Evolutionary conservation across 92 coral and sea anemone species (phyloP).

Genomic region (Actinostola sp.): DNA sequence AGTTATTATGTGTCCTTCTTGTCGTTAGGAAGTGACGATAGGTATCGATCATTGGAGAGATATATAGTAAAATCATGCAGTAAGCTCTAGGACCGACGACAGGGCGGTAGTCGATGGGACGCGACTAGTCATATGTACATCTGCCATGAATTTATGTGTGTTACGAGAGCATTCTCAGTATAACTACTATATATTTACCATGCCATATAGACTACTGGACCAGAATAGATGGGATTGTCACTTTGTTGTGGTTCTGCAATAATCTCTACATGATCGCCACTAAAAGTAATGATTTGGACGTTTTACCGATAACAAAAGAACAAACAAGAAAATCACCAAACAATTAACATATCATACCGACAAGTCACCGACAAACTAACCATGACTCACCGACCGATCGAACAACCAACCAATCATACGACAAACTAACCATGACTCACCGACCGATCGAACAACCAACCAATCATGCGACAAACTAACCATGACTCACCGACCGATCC

Average conservation of each 20-base stretch:
- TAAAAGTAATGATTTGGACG: background rate
- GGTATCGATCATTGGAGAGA: background rate
- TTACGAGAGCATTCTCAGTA: too few species aligned
- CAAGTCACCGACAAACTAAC: too few species aligned
- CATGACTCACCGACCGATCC: too few species aligned
- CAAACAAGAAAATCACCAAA: background rate
- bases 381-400: too few species aligned
- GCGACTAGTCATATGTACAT: background rate
- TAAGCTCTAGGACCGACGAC: background rate
- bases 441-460: too few species aligned
- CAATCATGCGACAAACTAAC: too few species aligned
- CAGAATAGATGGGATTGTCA: constrained; percentile 46
- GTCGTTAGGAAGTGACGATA: background rate
- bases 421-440: too few species aligned
- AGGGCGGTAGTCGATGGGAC: background rate
- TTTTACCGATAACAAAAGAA: too few species aligned
- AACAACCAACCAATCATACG: too few species aligned
- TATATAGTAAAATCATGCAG: background rate
- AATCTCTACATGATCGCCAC: constrained; percentile 46
- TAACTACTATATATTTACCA: background rate
- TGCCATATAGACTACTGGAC: background rate
- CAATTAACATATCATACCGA: background rate
- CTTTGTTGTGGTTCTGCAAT: constrained; percentile 31
- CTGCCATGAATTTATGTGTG: background rate
- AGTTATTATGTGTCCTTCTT: too few species aligned